Evolutionary conservation across 1,140 invertebrate species (phyloP), one percentile per base, ranked within the genome.

Genomic region (Rhagoletis zephyria): DNA sequence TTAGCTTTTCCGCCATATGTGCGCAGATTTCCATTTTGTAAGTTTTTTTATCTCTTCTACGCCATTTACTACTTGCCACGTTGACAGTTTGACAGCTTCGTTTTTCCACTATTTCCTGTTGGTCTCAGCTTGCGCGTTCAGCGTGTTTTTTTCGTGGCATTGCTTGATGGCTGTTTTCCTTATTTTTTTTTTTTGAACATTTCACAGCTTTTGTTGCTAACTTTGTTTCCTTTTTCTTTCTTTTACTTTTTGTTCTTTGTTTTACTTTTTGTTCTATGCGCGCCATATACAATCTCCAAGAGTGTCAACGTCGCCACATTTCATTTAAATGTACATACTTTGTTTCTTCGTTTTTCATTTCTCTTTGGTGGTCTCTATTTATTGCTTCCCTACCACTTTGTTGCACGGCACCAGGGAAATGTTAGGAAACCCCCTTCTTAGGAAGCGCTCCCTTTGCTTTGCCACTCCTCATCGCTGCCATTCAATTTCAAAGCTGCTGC

Each of bases 71-170:
- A 42, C 74, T 56, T 81, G 19, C 48, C 74, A 56, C n/a, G 48
- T 42, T 81, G 74, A 81, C 74, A 81, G 45, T 30, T 81, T 81
- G 74, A 81, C 74, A 81, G 74, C 30, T 81, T 10, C 48, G 74
- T 51, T 81, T 81, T 81, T 81, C 74, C 74, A 81, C 74, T 81
- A 81, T 81, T 81, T 81, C 74, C 74, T 81, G 74, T 42, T 81
- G 74, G 74, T 81, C 74, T 59, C 74, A 81, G 74, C 74, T 12
- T 51, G 74, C 48, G 48, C 70, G 30, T 67, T 10, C 10, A 40
- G 64, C 10, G 3, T 12, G 4, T 67, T n/a, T 10, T 67, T 56
- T 56, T 7, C 51, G 10, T 56, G 10, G 10, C 63, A 67, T 67
- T 30, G 30, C 30, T 48, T 48, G 67, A 14, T 2, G 6, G 12